Evolutionary conservation across 1,140 invertebrate species (phyloP).

Genomic region (Oryctes rhinoceros): DNA sequence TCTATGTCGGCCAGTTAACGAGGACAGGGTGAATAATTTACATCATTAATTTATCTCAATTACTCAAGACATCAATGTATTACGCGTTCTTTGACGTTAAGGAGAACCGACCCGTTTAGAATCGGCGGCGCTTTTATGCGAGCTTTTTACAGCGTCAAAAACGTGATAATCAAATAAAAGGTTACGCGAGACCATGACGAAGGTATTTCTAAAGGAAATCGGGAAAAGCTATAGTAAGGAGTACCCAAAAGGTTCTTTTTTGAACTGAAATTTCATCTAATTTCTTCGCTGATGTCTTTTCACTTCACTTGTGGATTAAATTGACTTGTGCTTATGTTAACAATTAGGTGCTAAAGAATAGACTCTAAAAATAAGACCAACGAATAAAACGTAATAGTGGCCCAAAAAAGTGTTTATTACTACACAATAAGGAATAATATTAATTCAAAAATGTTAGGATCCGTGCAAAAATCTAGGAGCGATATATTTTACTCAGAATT

Average conservation of each 20-base stretch:
- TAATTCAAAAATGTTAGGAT: too few relatives aligned
- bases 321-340: too few relatives aligned
- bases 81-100: background rate
- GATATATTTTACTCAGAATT: too few relatives aligned
- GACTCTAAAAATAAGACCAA: too few relatives aligned
- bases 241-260: background rate
- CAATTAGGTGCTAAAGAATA: too few relatives aligned
- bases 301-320: too few relatives aligned
- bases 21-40: constrained; percentile 27
- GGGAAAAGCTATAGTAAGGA: background rate
- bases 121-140: background rate
- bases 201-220: background rate
- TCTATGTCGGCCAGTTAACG: background rate
- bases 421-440: too few relatives aligned
- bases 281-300: too few relatives aligned
- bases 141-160: background rate
- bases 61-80: constrained; percentile 1
- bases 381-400: too few relatives aligned
- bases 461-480: too few relatives aligned
- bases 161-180: constrained; percentile 6
- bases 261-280: background rate
- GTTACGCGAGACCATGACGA: background rate
- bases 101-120: background rate
- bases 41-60: constrained; percentile 35
- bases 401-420: too few relatives aligned